Base-by-base conservation (phyloP, 1,140 invertebrate species). In the Zaprionus taronus region DNA sequence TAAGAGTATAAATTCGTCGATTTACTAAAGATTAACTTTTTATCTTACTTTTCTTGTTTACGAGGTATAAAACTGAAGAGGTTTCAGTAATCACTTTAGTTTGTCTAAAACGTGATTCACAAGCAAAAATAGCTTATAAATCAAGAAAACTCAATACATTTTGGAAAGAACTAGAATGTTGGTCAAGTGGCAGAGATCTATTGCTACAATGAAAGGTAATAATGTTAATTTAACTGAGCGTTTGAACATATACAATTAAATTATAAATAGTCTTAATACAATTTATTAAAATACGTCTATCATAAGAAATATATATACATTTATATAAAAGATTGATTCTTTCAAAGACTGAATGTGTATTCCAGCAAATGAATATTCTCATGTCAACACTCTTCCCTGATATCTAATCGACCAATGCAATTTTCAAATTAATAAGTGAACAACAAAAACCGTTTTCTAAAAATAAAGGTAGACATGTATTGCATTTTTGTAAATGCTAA, bases 401-500 rank as follows among this genome's bases (percentile, higher is more conserved):
- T 17, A 47, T 17, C 41, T 47, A 47, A 47, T 47, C 41, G 7
- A 47, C 3, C 6, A 47, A 47, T 47, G 41, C 41, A 47, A 17
- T 47, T 47, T 47, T 47, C n/a, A 47, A 47, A 47, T 47, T 17
- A 47, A 47, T 47, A 47, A 11, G 1, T 47, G 41, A n/a, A 17
- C 41, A 17, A 17, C 41, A 17, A 47, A 1, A 17, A 9, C 7
- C n/a, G 1, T 47, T 47, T 47, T 1, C 6, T 4, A 17, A 47
- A 17, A 17, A n/a, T 47, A 2, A 17, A 9, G 41, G 4, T n/a
- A 17, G 2, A 47, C 41, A 47, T 6, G 41, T 17, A 17, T 17
- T 47, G 41, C 41, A 47, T 47, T 47, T n/a, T 47, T 47, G n/a
- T 4, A 9, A n/a, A 47, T 47, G 41, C n/a, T 47, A n/a, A 44